Conservation (phyloP, 2,888 invertebrate species). For the Trissolcus brochymenae region DNA sequence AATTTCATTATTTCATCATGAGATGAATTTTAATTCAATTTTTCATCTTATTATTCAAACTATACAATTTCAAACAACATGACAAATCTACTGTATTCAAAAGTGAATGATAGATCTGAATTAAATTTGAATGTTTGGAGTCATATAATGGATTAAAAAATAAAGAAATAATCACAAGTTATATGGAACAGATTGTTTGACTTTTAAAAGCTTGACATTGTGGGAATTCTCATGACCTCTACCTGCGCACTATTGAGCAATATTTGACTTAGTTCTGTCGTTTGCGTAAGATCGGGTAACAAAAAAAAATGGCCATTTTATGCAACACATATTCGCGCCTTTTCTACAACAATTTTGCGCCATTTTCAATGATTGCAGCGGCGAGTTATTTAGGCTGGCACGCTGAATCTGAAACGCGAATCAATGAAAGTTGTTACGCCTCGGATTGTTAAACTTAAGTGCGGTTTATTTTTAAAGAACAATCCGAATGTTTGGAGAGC, state of each 20-base stretch:
- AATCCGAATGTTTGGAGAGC: too few relatives aligned
- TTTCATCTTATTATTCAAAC: too few relatives aligned
- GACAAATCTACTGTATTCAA: too few relatives aligned
- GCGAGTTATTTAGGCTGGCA: too few relatives aligned
- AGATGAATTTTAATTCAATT: too few relatives aligned
- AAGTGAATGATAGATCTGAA: too few relatives aligned
- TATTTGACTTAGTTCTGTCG: conserved; percentile 15
- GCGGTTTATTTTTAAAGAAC: too few relatives aligned
- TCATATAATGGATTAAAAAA: background rate
- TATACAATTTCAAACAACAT: too few relatives aligned
- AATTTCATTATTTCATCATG: too few relatives aligned
- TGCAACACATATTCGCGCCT: background rate
- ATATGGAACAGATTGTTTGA: background rate
- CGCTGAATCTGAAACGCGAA: conserved; percentile 1
- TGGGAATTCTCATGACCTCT: conserved; percentile 25
- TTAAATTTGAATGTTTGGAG: background rate
- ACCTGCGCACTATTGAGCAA: conserved; percentile 15
- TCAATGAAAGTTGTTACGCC: conserved; percentile 5
- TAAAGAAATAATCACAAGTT: background rate
- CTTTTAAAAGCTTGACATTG: conserved; percentile 11
- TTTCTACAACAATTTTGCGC: background rate
- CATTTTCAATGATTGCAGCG: too few relatives aligned
- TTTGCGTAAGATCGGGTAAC: conserved; percentile 9
- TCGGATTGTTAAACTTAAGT: too few relatives aligned
- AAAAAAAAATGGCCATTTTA: conserved; percentile 1